Conservation (phyloP, 2,113 vertebrate species). For the Spheniscus mendiculus region DNA sequence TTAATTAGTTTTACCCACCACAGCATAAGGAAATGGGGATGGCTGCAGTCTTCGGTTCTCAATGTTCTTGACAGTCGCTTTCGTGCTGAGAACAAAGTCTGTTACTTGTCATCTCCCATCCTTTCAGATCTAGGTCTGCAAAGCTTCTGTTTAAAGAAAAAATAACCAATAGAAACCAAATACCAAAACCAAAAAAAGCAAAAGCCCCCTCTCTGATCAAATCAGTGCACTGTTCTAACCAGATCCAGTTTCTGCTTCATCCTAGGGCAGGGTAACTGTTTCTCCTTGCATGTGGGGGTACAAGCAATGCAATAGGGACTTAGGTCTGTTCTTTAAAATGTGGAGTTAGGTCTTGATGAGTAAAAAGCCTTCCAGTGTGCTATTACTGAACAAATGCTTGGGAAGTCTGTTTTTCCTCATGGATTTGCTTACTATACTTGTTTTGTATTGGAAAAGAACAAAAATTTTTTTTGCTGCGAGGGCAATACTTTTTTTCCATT, state of each 20-base stretch:
- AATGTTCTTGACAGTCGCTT: rapidly evolving
- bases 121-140: neutral
- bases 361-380: neutral
- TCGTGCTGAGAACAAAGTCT: neutral
- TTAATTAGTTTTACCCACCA: neutral
- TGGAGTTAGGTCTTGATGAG: neutral
- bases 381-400: neutral
- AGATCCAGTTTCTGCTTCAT: neutral
- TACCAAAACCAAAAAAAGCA: neutral
- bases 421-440: neutral
- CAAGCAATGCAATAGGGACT: neutral
- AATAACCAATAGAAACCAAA: neutral
- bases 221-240: neutral
- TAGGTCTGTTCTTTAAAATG: neutral
- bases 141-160: neutral
- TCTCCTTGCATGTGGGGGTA: neutral
- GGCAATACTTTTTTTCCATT: neutral
- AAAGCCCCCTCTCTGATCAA: neutral
- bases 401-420: neutral
- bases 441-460: neutral
- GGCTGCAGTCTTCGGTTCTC: neutral
- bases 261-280: neutral
- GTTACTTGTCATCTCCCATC: neutral
- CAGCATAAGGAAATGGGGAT: neutral
- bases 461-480: neutral